Evolutionary conservation across 2,113 vertebrate genomes (phyloP).

Genomic region (Nycticebus coucang): DNA sequence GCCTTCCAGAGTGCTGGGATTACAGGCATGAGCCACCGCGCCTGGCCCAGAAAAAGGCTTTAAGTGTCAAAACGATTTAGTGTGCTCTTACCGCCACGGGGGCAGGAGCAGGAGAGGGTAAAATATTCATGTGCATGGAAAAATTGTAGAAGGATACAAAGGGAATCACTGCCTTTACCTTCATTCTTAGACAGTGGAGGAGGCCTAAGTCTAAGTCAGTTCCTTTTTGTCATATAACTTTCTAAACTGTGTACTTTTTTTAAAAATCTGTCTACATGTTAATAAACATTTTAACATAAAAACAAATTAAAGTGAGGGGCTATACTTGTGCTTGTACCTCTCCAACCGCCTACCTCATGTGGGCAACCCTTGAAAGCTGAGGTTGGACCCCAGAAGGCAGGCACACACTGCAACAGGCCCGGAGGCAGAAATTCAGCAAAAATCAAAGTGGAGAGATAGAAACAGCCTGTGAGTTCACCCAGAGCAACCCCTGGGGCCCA

Average conservation of each 20-base stretch:
- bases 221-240: neutral
- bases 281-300: conserved; percentile 7
- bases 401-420: neutral
- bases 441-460: neutral
- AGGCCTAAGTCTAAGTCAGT: neutral
- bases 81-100: neutral
- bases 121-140: neutral
- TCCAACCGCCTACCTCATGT: neutral
- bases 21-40: too few relatives aligned
- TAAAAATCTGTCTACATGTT: neutral
- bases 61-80: neutral
- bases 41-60: too few relatives aligned
- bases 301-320: neutral
- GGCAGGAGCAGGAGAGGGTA: neutral
- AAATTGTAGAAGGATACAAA: neutral
- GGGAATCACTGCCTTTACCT: neutral
- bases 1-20: too few relatives aligned
- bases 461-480: neutral
- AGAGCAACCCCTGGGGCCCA: neutral
- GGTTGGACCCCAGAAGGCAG: neutral
- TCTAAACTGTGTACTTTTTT: neutral
- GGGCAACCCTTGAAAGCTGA: neutral
- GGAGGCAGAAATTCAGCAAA: neutral
- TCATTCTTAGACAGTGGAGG: neutral
- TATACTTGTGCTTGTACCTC: neutral